These are phyloP conservation scores for Mechanitis mazaeus DNA, from an alignment of 2,888 invertebrate species.

Conservation along the genomic window DNA sequence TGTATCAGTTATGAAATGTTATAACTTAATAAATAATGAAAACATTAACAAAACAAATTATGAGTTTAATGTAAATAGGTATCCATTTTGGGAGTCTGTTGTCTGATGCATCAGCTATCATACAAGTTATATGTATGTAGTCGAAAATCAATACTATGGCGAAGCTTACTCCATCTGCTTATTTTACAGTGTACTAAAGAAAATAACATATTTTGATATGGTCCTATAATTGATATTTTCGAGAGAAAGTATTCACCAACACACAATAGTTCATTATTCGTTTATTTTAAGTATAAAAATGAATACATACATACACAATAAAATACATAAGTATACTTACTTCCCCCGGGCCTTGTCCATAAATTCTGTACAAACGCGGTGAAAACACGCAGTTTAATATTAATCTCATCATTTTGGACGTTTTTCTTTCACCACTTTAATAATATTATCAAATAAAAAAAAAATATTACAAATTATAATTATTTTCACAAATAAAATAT, in stretches of 20 bases:
- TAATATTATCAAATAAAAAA: background rate
- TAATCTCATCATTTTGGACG: conserved; percentile 54
- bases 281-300: background rate
- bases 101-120: background rate
- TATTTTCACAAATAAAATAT: background rate
- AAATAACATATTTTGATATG: background rate
- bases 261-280: too few relatives aligned
- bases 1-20: too few relatives aligned
- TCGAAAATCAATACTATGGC: conserved; percentile 12
- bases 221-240: too few relatives aligned
- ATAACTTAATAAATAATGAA: too few relatives aligned
- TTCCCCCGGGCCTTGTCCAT: conserved; percentile 68
- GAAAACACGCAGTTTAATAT: conserved; percentile 81
- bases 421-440: background rate
- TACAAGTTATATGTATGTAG: background rate
- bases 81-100: background rate
- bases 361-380: conserved; percentile 83
- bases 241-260: too few relatives aligned
- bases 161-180: conserved; percentile 2
- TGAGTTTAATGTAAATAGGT: background rate
- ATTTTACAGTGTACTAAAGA: background rate
- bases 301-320: background rate
- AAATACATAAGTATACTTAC: conserved; percentile 20
- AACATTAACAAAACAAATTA: too few relatives aligned
- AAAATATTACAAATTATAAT: background rate